These are phyloP conservation scores for Dolichotis patagonum DNA, from an alignment of 2,113 vertebrate genomes.

Conservation along the genomic window DNA sequence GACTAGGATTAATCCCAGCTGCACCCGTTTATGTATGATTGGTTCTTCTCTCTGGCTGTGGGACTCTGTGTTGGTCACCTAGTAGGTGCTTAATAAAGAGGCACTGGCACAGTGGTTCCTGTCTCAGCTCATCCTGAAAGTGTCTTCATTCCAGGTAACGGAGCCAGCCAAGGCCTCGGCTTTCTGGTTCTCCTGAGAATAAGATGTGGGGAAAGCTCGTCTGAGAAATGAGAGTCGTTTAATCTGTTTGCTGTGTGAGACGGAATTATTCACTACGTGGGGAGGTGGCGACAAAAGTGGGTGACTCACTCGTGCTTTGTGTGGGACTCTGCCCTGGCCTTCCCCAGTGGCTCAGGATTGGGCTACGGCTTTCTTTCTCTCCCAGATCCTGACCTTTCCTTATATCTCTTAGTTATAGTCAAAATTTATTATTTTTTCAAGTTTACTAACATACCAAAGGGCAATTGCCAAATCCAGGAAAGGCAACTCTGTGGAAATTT, in stretches of 20 bases:
- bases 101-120: neutral
- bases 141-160: neutral
- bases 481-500: neutral
- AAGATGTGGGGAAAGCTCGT: neutral
- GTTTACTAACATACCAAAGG: neutral
- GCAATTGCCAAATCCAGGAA: neutral
- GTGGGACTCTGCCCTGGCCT: neutral
- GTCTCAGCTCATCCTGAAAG: neutral
- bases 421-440: neutral
- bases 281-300: neutral
- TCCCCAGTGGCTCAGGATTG: neutral
- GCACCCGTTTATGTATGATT: accelerated
- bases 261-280: neutral
- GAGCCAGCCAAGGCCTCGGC: neutral
- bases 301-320: neutral
- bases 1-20: neutral
- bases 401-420: neutral
- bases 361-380: neutral
- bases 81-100: conserved; percentile 1
- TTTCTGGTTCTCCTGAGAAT: neutral
- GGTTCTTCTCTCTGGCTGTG: neutral
- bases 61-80: neutral
- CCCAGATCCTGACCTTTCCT: neutral
- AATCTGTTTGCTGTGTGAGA: neutral
- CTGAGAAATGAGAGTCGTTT: neutral